Base-by-base conservation (phyloP, 1,140 invertebrate species). In the Cotesia chilonis region DNA sequence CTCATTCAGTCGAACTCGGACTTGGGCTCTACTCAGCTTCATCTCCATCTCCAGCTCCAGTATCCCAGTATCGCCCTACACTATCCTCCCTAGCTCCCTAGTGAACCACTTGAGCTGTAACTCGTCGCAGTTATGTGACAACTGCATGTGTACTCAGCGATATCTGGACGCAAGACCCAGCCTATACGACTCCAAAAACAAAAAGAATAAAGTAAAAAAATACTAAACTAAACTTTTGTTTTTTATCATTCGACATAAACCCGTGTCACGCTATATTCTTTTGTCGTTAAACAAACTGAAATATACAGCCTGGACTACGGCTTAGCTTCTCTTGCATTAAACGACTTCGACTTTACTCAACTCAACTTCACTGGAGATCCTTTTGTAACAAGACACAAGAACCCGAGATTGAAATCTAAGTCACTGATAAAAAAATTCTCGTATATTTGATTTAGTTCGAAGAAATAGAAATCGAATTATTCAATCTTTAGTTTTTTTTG, bases 51-150 rank as follows among this genome's bases (percentile, higher is more conserved):
- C 28, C 1, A 28, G 28, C 28, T 28, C 28, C 28, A 28, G 28
- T 28, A 28, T 47, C 6, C 41, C 41, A 10, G 41, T 47, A 47
- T 47, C 41, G 41, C 41, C 41, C 41, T 9, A 47, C 6, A 47
- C 6, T 60, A 35, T 68, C n/a, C 7, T 47, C 12, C 14, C 20
- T n/a, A 12, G 35, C 37, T 41, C 63, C 54, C n/a, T 55, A 54
- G 54, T 67, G 54, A 3, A 65, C 12, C 28, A 59, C 61, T 70
- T 60, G 35, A 65, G 63, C 54, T 74, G 72, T 74, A 73, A 73
- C 69, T 73, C 72, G 72, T 60, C 60, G 61, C 60, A 57, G 67
- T 73, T 73, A 73, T 65, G 55, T 65, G 72, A 73, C 72, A 73
- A 61, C 72, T 68, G 64, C 65, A 65, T 57, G 38, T 67, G 67